phyloP scores from a whole-genome alignment of 2,797 vertebrate species.

The Gastrophryne carolinensis region DNA sequence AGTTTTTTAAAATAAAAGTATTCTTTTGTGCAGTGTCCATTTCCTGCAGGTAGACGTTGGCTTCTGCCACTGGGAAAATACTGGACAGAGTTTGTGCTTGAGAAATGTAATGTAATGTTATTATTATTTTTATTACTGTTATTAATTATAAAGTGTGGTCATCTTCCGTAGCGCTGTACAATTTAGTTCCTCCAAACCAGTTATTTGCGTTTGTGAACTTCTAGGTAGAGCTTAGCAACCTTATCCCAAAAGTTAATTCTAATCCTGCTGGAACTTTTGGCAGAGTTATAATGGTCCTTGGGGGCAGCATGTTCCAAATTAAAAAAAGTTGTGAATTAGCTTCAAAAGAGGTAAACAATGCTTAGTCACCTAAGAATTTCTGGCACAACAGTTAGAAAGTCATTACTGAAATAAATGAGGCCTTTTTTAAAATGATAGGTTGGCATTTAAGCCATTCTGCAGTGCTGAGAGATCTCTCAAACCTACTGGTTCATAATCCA shows the following conservation, averaged over 20 bases:
- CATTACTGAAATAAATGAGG: slow-evolving; percentile 47
- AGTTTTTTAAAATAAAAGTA: too few relatives aligned
- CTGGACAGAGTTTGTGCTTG: too few relatives aligned
- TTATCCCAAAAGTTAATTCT: slow-evolving; percentile 26
- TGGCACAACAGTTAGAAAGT: slow-evolving; percentile 45
- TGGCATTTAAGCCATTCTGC: slow-evolving; percentile 29
- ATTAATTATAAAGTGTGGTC: too few relatives aligned
- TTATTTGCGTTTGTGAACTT: slow-evolving; percentile 30
- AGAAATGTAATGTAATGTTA: too few relatives aligned
- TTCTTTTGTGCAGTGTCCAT: too few relatives aligned
- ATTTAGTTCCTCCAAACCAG: not conserved
- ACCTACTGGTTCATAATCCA: slow-evolving; percentile 13
- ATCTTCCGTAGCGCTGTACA: too few relatives aligned
- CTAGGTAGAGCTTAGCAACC: slow-evolving; percentile 24
- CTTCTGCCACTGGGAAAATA: too few relatives aligned
- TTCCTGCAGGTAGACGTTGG: too few relatives aligned
- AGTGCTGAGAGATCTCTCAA: slow-evolving; percentile 33
- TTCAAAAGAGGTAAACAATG: slow-evolving; percentile 49
- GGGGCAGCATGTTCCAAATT: slow-evolving; percentile 33
- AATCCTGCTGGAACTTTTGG: slow-evolving; percentile 35
- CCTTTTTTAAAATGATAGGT: slow-evolving; percentile 20
- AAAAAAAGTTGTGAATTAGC: slow-evolving; percentile 28
- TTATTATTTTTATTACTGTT: too few relatives aligned
- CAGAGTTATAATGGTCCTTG: slow-evolving; percentile 26
- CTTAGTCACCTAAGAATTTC: slow-evolving; percentile 39